Evolutionary conservation across 2,888 invertebrate species (phyloP), one percentile per base, ranked within the genome.

Genomic region (Sarcophaga carnaria): DNA sequence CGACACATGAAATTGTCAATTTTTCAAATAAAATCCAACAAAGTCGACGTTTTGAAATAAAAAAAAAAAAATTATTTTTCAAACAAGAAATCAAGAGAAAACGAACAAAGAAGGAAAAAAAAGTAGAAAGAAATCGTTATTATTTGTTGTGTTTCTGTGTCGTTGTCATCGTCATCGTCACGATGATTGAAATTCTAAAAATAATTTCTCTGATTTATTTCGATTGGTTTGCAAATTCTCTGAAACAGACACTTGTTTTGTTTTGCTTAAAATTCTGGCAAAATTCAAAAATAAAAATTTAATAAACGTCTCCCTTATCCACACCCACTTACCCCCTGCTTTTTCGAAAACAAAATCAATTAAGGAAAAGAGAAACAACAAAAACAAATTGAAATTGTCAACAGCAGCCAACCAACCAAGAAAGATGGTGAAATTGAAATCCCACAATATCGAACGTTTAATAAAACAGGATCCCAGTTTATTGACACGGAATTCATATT

Each of bases 191-290:
- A 49, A 63, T 71, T 83, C 80, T 83, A 74, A 69, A 80, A 77
- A 86, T 80, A 86, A 3, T 63, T 54, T 71, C 67, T 71, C 49
- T 49, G 17, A 82, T 86, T 76, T 27, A 71, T 80, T 83, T 72
- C 14, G 37, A 75, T 59, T 77, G 49, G 60, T 11, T 82, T 60
- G 77, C 75, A 62, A 76, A 78, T 66, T 74, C 74, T 64, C 10
- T 67, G 37, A 83, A 83, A 66, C 37, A 64, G 83, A 83, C 83
- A 83, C 83, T 86, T 83, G 86, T 83, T 83, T 78, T 66, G 74
- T 70, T 62, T n/a, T 60, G 20, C 25, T 77, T 67, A 12, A 74
- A 81, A 49, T 54, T 76, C 77, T 83, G 72, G 71, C 77, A 83
- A 80, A 66, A 69, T 54, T 17, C 27, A 64, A 14, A 49, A 79